Percentiles rank a stretch among this genome's conserved stretches.
Conservation (phyloP, 1,140 invertebrate genomes). For the Philotrypesis tridentata region DNA sequence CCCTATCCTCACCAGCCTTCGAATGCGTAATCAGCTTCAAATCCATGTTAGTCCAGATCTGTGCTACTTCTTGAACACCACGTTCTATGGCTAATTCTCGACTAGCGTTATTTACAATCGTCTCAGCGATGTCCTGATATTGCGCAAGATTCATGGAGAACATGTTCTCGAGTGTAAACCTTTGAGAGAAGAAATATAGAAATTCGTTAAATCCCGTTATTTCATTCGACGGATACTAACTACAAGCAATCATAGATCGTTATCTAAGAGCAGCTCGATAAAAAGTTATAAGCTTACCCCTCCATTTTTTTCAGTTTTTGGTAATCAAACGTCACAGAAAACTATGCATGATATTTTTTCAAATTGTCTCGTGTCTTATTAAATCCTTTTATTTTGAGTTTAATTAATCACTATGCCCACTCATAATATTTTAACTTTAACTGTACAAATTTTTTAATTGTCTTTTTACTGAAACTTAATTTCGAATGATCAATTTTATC, state of each 20-base stretch:
- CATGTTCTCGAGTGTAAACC: conserved; percentile 91
- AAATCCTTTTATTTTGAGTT: background rate
- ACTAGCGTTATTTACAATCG: conserved; percentile 89
- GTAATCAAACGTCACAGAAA: too few relatives aligned
- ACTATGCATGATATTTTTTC: too few relatives aligned
- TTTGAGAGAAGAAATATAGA: conserved; percentile 36
- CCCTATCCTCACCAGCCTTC: conserved; percentile 77
- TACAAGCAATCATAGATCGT: background rate
- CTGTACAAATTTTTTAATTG: too few relatives aligned
- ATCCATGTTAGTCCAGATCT: conserved; percentile 82
- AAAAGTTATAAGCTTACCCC: conserved; percentile 54
- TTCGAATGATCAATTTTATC: background rate
- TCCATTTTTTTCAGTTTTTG: too few relatives aligned
- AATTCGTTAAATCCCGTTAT: background rate
- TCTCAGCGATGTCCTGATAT: conserved; percentile 87
- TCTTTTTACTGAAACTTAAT: background rate
- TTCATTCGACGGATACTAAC: background rate
- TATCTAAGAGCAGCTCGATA: background rate
- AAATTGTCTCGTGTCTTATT: background rate
- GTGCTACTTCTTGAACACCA: conserved; percentile 85
- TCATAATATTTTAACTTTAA: too few relatives aligned
- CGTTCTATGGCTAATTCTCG: conserved; percentile 92
- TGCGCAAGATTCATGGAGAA: conserved; percentile 92
- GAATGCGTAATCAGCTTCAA: conserved; percentile 82
- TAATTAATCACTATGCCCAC: background rate